Conservation (phyloP, 2,113 vertebrate genomes). For the Silurus glanis region DNA sequence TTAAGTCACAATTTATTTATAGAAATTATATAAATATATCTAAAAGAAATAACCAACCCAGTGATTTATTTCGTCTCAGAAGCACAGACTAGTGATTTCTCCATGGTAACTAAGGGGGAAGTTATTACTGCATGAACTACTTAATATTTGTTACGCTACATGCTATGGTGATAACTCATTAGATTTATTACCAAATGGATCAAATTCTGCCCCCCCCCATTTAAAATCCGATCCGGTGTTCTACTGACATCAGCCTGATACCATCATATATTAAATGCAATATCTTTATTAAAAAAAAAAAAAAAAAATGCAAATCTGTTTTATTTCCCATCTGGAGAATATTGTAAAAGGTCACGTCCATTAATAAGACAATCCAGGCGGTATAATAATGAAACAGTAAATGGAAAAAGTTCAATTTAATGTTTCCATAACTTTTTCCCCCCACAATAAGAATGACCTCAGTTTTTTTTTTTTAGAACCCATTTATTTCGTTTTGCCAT, state of each 20-base stretch:
- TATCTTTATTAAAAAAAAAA: background rate
- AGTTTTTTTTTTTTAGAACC: background rate
- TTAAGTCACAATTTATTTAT: too few relatives aligned
- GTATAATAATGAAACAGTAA: background rate
- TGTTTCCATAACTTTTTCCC: background rate
- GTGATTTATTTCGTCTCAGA: background rate
- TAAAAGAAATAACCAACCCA: background rate
- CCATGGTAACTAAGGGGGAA: background rate
- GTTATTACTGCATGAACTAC: background rate
- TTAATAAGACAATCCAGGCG: background rate
- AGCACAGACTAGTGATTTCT: background rate
- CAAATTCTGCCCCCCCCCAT: background rate
- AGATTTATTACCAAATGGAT: conserved; percentile 1
- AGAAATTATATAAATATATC: background rate
- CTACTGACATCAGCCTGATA: background rate
- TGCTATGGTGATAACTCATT: background rate
- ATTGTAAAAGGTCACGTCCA: conserved; percentile 6
- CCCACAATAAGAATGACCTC: background rate
- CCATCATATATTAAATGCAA: background rate
- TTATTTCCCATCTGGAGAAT: background rate
- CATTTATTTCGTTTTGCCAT: background rate
- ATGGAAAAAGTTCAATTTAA: background rate
- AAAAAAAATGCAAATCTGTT: background rate
- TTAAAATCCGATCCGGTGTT: background rate
- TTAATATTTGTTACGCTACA: background rate